Evolutionary conservation across 2,888 invertebrate species (phyloP).

Genomic region (Tolmerus cingulatus): DNA sequence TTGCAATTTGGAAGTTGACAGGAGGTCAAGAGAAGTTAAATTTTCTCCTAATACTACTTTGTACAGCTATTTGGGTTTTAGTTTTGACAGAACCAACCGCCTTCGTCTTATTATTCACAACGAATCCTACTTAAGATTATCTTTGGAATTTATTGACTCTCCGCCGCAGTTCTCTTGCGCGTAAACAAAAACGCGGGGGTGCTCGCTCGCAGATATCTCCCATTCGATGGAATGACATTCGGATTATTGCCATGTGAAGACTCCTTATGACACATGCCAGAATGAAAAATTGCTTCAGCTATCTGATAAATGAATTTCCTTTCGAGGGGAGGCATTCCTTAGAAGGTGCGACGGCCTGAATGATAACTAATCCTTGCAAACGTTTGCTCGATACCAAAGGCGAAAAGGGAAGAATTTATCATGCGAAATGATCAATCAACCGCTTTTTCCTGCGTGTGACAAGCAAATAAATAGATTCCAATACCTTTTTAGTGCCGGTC

Average conservation of each 20-base stretch:
- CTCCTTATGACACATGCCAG: constrained; percentile 47
- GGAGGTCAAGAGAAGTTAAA: not conserved
- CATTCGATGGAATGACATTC: constrained; percentile 1
- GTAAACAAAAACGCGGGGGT: constrained; percentile 4
- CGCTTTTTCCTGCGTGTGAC: not conserved
- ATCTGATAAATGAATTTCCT: constrained; percentile 49
- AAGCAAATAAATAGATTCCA: not conserved
- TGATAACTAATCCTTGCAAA: constrained; percentile 45
- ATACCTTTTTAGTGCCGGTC: not conserved
- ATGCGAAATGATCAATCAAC: constrained; percentile 27
- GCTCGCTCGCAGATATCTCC: not conserved
- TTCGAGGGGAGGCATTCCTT: constrained; percentile 23
- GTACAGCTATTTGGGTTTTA: not conserved
- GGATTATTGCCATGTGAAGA: constrained; percentile 34
- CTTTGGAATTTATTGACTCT: constrained; percentile 17
- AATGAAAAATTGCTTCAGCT: constrained; percentile 46
- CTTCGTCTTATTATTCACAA: not conserved
- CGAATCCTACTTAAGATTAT: constrained; percentile 21
- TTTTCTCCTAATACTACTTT: not conserved
- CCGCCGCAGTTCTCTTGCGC: not conserved
- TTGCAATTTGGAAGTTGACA: not conserved
- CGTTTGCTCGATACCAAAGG: not conserved
- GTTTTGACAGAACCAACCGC: not conserved
- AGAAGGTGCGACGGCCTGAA: constrained; percentile 42
- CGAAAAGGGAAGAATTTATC: constrained; percentile 16